These are phyloP conservation scores for Tangachromis dhanisi DNA, from an alignment of 2,113 vertebrate genomes.

Conservation along the genomic window DNA sequence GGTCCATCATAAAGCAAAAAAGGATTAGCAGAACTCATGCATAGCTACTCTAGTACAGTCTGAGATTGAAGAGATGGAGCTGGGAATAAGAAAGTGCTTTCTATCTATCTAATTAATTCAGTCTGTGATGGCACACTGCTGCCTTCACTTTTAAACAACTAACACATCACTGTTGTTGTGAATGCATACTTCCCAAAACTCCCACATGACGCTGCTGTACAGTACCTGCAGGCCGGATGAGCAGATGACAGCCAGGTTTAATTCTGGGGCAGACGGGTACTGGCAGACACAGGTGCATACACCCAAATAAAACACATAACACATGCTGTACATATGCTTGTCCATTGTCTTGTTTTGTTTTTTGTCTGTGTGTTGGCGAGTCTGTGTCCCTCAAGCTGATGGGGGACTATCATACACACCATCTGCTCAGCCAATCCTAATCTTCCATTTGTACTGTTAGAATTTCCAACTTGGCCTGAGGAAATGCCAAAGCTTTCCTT, in stretches of 20 bases:
- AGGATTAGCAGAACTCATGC: not conserved
- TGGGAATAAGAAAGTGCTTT: not conserved
- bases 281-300: not conserved
- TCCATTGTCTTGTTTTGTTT: not conserved
- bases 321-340: not conserved
- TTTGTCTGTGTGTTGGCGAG: not conserved
- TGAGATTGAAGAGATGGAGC: not conserved
- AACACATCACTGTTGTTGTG: not conserved
- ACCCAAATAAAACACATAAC: accelerated
- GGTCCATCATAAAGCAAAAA: not conserved
- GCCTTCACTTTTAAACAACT: not conserved
- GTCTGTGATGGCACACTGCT: not conserved
- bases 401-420: conserved; percentile 26
- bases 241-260: not conserved
- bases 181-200: not conserved
- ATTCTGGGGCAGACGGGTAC: not conserved
- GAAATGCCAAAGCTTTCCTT: not conserved
- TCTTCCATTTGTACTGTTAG: conserved; percentile 21
- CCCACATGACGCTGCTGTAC: not conserved
- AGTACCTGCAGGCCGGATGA: not conserved
- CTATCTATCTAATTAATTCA: not conserved
- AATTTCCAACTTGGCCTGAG: not conserved
- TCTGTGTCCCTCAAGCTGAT: conserved; percentile 10
- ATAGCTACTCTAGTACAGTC: not conserved
- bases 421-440: conserved; percentile 37